Base-by-base conservation (phyloP, 2,888 invertebrate genomes). In the Leptopilina myrica region DNA sequence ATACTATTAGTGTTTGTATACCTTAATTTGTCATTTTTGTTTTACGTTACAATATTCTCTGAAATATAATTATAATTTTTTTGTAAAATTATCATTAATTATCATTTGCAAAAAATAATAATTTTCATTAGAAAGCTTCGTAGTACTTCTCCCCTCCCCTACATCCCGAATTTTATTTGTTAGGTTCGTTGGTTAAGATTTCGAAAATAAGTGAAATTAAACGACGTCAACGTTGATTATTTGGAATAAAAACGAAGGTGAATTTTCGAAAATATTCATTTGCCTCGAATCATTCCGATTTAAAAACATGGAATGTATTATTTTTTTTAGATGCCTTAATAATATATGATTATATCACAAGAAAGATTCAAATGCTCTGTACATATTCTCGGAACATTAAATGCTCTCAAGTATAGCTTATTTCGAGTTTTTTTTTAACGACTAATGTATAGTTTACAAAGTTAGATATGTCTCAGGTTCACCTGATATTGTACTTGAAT, bases 321-420 rank as follows among this genome's bases (percentile, higher is more conserved):
- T 82, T 77, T 76, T 82, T 49, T 59, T 59, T 82, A 84, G 83
- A 84, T 85, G 88, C 79, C 89, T 88, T 90, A 90, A 85, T 89
- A 88, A 88, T 90, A 89, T 89, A 91, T 89, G 91, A 91, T 91
- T 91, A 91, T 91, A 91, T 91, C 91, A 91, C 91, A 91, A 91
- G 90, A 91, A 91, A 91, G 90, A 91, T 91, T 90, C 87, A 88
- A 91, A 91, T 91, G 90, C 88, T 90, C 91, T 91, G 91, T 91
- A 91, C 91, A 91, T 88, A 85, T 85, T 85, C 81, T 87, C 81
- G 84, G 87, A 88, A 88, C 88, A 89, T 89, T 84, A 87, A 87
- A 89, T 89, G 88, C 88, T 88, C 87, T 87, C 87, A 85, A 88
- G 86, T 87, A 84, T 83, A 78, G 81, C 78, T 84, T 85, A 82